Evolutionary conservation across 2,888 invertebrate genomes (phyloP).

Genomic region (Sphinx pinastri): DNA sequence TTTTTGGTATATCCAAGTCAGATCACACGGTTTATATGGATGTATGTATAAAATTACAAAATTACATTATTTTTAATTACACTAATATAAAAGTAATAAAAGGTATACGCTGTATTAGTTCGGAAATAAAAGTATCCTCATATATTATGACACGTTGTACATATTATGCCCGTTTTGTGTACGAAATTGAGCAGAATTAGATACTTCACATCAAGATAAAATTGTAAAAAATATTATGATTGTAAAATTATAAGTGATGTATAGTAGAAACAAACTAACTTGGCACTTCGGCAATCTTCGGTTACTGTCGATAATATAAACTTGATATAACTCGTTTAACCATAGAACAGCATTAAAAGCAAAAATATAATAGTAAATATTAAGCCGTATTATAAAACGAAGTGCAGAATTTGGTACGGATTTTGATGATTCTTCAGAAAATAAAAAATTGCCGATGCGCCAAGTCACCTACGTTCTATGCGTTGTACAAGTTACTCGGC

Average conservation of each 20-base stretch:
- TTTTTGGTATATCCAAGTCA: conserved; percentile 23
- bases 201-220: background rate
- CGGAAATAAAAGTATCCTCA: background rate
- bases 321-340: too few relatives aligned
- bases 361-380: too few relatives aligned
- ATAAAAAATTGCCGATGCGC: too few relatives aligned
- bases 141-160: conserved; percentile 10
- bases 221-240: background rate
- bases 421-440: too few relatives aligned
- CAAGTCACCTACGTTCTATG: too few relatives aligned
- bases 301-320: too few relatives aligned
- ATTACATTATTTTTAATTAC: background rate
- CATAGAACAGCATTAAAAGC: too few relatives aligned
- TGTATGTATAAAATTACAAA: background rate
- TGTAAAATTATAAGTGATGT: background rate
- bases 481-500: too few relatives aligned
- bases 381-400: too few relatives aligned
- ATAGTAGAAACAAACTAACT: background rate
- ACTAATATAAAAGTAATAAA: background rate
- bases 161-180: background rate
- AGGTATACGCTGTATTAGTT: background rate
- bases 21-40: background rate
- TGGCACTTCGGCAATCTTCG: too few relatives aligned
- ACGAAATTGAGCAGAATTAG: background rate
- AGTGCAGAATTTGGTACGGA: too few relatives aligned